Base-by-base conservation (phyloP, 2,888 invertebrate species). In the Phorcus lineatus region DNA sequence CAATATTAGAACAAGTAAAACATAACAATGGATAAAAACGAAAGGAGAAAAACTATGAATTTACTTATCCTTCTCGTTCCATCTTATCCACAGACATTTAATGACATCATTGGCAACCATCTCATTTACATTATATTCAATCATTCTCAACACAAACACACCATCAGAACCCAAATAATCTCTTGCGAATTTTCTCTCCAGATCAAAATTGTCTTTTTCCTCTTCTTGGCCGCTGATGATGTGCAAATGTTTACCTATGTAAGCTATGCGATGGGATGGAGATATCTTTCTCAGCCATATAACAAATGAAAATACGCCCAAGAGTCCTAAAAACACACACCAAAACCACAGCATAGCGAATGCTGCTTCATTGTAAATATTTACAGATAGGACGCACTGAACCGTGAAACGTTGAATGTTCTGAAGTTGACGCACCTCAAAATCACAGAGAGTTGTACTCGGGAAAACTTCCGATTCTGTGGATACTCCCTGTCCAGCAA, bases 371-470 rank as follows among this genome's bases (percentile, higher is more conserved):
- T 82, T 82, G 57, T 80, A 80, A 16, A 82, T 31, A 54, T 82
- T 82, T 9, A 82, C 77, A 0, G 82, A 75, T 24, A 83, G 62
- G 2, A 81, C 57, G 66, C 81, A 81, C 19, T 79, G 81, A 0
- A 81, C 81, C 11, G 77, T 77, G 36, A 67, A 83, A 2, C 54
- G 47, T 24, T 77, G 74, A 11, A 62, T 66, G 40, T 78, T 82
- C 19, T 78, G 47, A 22, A 80, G 52, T 47, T 82, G 82, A 4
- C 80, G 70, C 17, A 82, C 75, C 16, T 80, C 53, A 36, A 84
- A 84, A 66, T 84, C 82, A 31, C 84, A 84, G 9, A 82, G 55
- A 13, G 84, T 82, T 9, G 81, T 79, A 40, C 82, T 54, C 0
- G 84, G 84, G 47, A 84, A 83, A 22, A 80, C 66, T 17, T 74